Conservation (phyloP, 2,113 vertebrate genomes). For the Laticauda laticaudata region DNA sequence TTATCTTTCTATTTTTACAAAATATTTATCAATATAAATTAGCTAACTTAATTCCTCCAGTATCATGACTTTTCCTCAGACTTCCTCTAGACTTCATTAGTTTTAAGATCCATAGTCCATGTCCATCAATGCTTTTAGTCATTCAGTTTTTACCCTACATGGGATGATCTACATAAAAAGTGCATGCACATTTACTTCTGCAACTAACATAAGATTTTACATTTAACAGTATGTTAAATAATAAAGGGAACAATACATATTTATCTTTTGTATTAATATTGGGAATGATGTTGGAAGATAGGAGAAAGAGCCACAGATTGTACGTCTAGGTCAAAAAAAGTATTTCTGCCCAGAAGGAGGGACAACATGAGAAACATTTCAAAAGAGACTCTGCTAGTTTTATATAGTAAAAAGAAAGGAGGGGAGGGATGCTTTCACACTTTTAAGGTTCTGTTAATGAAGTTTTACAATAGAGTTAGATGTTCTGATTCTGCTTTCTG, state of each 20-base stretch:
- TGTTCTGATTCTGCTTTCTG: neutral
- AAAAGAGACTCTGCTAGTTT: neutral
- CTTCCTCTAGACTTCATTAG: no score
- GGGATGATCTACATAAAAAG: no score
- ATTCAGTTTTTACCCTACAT: no score
- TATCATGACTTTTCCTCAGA: no score
- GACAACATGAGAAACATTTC: neutral
- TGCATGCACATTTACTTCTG: neutral
- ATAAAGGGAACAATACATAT: neutral
- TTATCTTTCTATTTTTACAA: no score
- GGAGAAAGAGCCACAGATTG: neutral
- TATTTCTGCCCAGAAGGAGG: neutral
- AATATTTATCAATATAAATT: no score
- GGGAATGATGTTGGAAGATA: neutral
- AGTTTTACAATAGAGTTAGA: neutral
- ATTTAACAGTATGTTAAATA: neutral
- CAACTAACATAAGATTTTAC: neutral
- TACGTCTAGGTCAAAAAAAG: neutral
- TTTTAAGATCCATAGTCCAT: no score
- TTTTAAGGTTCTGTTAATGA: neutral
- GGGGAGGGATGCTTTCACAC: neutral
- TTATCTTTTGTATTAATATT: neutral
- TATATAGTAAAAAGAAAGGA: neutral
- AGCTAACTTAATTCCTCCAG: no score
- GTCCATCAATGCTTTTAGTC: no score